Conservation (phyloP, 2,113 vertebrate species). For the Numenius arquata region DNA sequence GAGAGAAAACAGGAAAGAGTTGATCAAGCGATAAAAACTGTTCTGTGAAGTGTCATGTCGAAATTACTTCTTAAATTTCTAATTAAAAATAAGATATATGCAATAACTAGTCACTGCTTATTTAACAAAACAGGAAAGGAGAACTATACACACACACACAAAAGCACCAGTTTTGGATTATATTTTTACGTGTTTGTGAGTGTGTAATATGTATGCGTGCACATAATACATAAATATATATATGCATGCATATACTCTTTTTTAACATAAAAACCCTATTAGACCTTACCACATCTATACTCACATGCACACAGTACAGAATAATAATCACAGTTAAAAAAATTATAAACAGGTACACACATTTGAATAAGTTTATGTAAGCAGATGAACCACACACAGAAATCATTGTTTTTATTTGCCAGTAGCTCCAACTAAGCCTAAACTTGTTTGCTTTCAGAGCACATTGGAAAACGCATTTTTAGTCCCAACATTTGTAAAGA, state of each 20-base stretch:
- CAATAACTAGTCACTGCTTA: background rate
- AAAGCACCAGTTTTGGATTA: background rate
- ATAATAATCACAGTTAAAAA: background rate
- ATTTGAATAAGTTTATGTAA: background rate
- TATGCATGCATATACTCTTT: background rate
- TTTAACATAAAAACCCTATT: background rate
- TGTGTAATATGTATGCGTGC: background rate
- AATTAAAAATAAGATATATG: background rate
- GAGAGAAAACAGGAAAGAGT: constrained; percentile 33
- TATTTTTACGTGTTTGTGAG: background rate
- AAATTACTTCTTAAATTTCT: background rate
- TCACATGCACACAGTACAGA: background rate
- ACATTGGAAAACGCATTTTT: background rate
- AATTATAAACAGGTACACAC: background rate
- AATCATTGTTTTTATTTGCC: background rate
- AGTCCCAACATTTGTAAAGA: background rate
- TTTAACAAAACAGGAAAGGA: background rate
- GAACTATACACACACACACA: background rate
- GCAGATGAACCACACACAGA: background rate
- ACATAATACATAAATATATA: background rate
- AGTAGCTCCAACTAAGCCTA: background rate
- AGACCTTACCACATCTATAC: background rate
- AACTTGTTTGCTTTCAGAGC: background rate
- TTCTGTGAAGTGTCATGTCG: background rate
- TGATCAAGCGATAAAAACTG: background rate